A percentile compares a stretch with the other conserved stretches of the same genome.
These are phyloP conservation scores for Acanthiza pusilla DNA, from an alignment of 2,797 vertebrate genomes.

Conservation along the genomic window DNA sequence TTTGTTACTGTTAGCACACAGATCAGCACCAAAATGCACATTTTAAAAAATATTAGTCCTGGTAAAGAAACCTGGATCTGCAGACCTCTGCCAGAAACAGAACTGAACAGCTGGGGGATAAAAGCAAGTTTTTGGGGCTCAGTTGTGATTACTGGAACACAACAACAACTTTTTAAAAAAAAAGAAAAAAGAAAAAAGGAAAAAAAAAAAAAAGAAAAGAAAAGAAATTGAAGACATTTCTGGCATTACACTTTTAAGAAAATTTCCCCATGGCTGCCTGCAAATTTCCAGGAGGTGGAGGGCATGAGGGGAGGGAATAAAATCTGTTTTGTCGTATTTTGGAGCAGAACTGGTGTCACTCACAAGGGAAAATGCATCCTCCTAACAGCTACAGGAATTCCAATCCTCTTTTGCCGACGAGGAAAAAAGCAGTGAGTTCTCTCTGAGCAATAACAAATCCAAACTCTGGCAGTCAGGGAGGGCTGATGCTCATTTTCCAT, in stretches of 20 bases:
- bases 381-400: neutral
- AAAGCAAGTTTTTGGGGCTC: neutral
- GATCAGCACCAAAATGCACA: neutral
- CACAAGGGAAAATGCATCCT: neutral
- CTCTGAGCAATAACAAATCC: neutral
- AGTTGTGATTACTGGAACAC: neutral
- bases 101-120: neutral
- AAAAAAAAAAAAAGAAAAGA: neutral
- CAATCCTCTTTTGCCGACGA: neutral
- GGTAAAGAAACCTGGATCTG: neutral
- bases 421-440: neutral
- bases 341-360: neutral
- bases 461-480: neutral
- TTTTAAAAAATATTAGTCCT: neutral
- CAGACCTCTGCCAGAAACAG: neutral
- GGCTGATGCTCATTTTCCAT: neutral
- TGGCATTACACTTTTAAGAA: neutral
- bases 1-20: neutral
- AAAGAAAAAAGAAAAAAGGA: neutral
- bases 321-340: neutral
- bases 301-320: neutral
- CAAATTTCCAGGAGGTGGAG: neutral
- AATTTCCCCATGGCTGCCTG: neutral
- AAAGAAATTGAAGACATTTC: neutral
- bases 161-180: too few relatives aligned